Evolutionary conservation across 2,113 vertebrate species (phyloP), one percentile per base, ranked within the genome.

Genomic region (Atrichornis clamosus): DNA sequence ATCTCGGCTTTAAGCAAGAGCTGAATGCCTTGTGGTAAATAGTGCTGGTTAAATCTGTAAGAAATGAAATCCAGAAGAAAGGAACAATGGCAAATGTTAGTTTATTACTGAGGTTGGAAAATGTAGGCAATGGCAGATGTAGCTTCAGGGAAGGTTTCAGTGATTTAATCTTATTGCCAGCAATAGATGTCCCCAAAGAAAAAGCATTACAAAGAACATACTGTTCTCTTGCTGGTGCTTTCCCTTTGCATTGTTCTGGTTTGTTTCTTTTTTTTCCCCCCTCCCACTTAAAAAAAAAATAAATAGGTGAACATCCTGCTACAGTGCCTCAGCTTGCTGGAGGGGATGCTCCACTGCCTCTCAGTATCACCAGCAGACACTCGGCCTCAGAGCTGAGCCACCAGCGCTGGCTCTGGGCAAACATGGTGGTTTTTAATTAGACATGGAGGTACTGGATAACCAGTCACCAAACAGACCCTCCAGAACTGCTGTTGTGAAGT

Each of bases 31-130:
- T 90, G 92, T 96, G 86, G 93, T 95, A 93, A 93, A 78, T 59
- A 94, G 90, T 1, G 3, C 87, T 91, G 96, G 90, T 97, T 97
- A 92, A 95, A 83, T 92, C 80, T 95, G 87, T 86, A 87, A 96
- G 91, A 97, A 97, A 97, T 96, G 94, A 97, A 97, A 95, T 95
- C 94, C 93, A 97, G 93, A 97, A 97, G 89, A 97, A 96, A 96
- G 10, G 95, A 96, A 97, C 96, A 96, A 96, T 96, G 93, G 96
- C 95, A 95, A 96, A 93, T 82, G 94, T 88, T 96, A 90, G 92
- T 93, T 97, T 97, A 97, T 96, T 97, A 97, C 92, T 95, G 95
- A 97, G 96, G 93, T 75, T 96, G 95, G 93, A 97, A 97, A 97
- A 97, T 96, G 96, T 90, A 96, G 94, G 93, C 95, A 94, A 94